Evolutionary conservation across 2,888 invertebrate species (phyloP), one percentile per base, ranked within the genome.

Genomic region (Drosophila bunnanda): DNA sequence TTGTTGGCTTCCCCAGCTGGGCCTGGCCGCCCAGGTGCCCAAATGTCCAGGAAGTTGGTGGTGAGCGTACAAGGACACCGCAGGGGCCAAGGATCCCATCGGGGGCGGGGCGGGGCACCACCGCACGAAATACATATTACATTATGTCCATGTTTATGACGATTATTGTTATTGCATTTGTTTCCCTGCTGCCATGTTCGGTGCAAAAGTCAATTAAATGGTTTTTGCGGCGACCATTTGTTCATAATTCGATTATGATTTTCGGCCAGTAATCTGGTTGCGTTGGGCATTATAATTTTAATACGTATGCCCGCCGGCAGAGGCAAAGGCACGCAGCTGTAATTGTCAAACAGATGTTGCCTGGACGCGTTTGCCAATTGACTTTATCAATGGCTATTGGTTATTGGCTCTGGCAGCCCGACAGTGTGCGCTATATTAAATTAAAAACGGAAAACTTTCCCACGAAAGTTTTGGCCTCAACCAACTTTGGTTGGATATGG

Each of bases 121-220:
- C 56, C 68, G 53, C 61, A 46, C 48, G 54, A 58, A 59, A 56
- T 64, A 59, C 59, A 65, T 77, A 61, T 61, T 61, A 59, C 59
- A 67, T 76, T 73, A 56, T 66, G 75, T 71, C 69, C 84, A 75
- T 79, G 79, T 78, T 82, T 82, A 81, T 87, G 74, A 76, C 76
- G 75, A 81, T 83, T 84, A 84, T 83, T 84, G 72, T 84, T 83
- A 83, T 82, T 83, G 67, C 75, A 81, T 83, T 82, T 72, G 69
- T 59, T 76, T 36, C 28, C 56, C 34, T 46, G 72, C 56, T 44
- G 44, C 44, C 44, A 56, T 65, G 66, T 52, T 75, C 55, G n/a
- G 52, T 62, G 57, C 76, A 76, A 87, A 84, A 87, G 85, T 83
- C 85, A 87, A 83, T 84, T 79, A 87, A 84, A 75, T 73, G 85